Evolutionary conservation across 1,140 invertebrate species (phyloP).

Genomic region (Apocrypta bakeri): DNA sequence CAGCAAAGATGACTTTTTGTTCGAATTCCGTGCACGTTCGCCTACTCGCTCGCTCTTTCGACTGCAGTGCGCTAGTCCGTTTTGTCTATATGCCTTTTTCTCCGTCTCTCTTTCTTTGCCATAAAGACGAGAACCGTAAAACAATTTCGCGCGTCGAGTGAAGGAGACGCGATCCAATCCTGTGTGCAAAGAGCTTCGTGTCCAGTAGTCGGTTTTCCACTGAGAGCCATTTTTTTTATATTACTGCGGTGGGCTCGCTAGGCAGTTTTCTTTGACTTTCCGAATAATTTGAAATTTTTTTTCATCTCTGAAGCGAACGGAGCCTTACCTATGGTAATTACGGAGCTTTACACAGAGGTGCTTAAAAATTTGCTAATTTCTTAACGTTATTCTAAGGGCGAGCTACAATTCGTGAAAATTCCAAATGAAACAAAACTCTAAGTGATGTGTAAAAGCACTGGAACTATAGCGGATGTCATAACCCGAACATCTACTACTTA

Average conservation of each 20-base stretch:
- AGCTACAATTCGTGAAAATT: too few relatives aligned
- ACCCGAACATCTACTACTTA: background rate
- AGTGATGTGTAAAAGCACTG: background rate
- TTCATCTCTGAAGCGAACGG: too few relatives aligned
- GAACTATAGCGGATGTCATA: background rate
- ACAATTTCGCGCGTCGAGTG: conserved; percentile 23
- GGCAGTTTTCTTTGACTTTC: too few relatives aligned
- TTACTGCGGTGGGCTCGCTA: too few relatives aligned
- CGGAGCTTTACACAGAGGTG: too few relatives aligned
- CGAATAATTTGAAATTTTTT: too few relatives aligned
- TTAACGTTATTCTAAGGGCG: too few relatives aligned
- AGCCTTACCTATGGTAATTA: too few relatives aligned
- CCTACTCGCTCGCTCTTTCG: background rate
- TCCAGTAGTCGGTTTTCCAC: background rate
- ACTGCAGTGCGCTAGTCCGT: conserved; percentile 8
- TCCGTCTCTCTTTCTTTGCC: background rate
- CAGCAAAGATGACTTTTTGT: background rate
- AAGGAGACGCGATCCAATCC: background rate
- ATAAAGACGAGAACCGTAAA: background rate
- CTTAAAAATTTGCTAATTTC: too few relatives aligned
- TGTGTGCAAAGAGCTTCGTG: background rate
- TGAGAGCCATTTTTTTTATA: background rate
- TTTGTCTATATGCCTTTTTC: background rate
- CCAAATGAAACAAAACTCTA: too few relatives aligned
- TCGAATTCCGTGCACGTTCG: background rate